These are phyloP conservation scores for Tetragonula clypearis DNA, from an alignment of 1,140 invertebrate species.

Conservation along the genomic window DNA sequence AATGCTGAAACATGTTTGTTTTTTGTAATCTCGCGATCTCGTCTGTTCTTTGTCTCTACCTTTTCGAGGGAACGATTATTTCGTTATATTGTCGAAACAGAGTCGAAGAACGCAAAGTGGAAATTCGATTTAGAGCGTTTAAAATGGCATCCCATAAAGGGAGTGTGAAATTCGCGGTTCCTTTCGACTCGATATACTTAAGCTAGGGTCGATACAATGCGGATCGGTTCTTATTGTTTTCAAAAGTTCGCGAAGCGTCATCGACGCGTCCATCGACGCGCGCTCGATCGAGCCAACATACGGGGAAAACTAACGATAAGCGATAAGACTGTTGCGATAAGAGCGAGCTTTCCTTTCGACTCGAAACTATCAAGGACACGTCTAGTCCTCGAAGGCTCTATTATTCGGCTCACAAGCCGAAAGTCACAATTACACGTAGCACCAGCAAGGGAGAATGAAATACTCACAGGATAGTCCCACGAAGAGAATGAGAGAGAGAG, in stretches of 20 bases:
- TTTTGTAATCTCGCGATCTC: no score
- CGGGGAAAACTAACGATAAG: background rate
- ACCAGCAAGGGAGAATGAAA: background rate
- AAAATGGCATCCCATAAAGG: background rate
- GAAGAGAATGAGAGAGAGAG: no score
- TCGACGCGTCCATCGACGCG: background rate
- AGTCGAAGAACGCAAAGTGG: background rate
- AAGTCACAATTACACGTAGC: background rate
- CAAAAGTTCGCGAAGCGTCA: background rate
- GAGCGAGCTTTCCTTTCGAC: no score
- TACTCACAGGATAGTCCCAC: conserved; percentile 15
- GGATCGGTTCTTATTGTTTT: background rate
- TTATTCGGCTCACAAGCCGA: no score
- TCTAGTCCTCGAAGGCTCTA: no score
- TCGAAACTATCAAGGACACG: background rate
- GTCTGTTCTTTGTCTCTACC: no score
- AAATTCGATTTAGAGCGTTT: background rate
- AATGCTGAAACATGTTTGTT: background rate
- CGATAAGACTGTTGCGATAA: background rate
- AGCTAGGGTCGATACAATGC: no score
- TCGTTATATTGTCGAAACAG: background rate
- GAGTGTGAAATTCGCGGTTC: background rate
- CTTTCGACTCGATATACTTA: background rate
- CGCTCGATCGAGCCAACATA: background rate
- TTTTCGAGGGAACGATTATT: no score